Evolutionary conservation across 2,113 vertebrate genomes (phyloP).

Genomic region (Suricata suricatta): DNA sequence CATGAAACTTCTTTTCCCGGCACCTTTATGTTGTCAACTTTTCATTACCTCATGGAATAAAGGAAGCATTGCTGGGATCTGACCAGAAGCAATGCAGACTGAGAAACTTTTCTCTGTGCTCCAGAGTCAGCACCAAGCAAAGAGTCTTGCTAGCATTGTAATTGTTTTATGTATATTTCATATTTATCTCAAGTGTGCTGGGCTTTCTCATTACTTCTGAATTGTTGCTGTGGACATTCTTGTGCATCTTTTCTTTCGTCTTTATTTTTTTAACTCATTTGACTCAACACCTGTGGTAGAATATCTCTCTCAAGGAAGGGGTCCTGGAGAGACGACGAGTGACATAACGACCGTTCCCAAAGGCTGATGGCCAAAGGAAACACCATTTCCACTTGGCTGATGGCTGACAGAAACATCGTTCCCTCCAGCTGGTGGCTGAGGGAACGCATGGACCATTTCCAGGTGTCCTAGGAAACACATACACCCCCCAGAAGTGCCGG

Average conservation of each 20-base stretch:
- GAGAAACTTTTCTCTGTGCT: neutral
- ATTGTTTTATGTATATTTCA: neutral
- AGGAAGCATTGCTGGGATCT: neutral
- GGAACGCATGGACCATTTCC: too few species aligned
- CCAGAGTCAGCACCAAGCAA: neutral
- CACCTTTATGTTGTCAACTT: neutral
- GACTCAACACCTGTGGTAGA: too few species aligned
- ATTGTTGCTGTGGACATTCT: neutral
- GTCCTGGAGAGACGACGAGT: too few species aligned
- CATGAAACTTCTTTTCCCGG: neutral
- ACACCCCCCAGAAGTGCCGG: too few species aligned
- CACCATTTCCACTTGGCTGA: too few species aligned
- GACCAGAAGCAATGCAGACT: neutral
- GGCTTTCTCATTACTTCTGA: neutral
- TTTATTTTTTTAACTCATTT: neutral
- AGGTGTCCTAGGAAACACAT: too few species aligned
- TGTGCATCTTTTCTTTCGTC: neutral
- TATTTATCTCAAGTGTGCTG: neutral
- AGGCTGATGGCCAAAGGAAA: too few species aligned
- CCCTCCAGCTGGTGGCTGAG: too few species aligned
- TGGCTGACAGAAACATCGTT: too few species aligned
- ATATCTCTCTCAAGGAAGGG: too few species aligned
- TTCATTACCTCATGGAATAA: neutral
- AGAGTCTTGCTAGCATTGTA: neutral
- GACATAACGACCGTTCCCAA: too few species aligned